Percentiles rank a stretch among this genome's conserved stretches.
Conservation (phyloP, 1,140 invertebrate species). For the Drosophila albomicans region DNA sequence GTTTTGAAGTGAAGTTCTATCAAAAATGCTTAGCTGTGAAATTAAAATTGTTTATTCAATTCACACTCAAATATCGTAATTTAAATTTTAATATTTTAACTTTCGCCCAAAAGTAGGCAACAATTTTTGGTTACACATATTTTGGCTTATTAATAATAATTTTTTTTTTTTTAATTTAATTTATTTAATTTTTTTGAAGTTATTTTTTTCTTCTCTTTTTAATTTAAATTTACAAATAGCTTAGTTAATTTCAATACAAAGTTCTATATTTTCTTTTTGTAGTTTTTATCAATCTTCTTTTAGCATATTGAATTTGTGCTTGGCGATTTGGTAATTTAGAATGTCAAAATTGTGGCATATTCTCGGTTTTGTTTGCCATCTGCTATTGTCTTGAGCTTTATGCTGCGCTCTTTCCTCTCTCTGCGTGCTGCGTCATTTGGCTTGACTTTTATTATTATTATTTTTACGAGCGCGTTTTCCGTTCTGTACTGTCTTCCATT, state of each 20-base stretch:
- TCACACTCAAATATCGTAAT: no score
- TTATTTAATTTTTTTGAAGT: no score
- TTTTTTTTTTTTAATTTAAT: no score
- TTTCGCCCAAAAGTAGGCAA: slow-evolving; percentile 1
- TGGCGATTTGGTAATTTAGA: slow-evolving; percentile 14
- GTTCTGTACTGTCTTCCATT: slow-evolving; percentile 4
- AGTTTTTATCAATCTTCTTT: background rate
- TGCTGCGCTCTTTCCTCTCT: background rate
- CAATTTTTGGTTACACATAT: background rate
- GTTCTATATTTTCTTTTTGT: no score
- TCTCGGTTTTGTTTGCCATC: slow-evolving; percentile 46
- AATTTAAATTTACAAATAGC: no score
- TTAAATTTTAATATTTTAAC: no score
- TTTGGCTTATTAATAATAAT: no score
- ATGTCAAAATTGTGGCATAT: slow-evolving; percentile 19
- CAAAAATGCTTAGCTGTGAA: no score
- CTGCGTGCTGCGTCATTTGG: slow-evolving; percentile 44
- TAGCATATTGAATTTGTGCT: background rate
- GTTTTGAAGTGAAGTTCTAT: no score
- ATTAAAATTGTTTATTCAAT: no score
- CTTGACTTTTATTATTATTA: slow-evolving; percentile 63
- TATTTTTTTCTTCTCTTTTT: no score
- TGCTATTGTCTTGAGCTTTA: slow-evolving; percentile 30
- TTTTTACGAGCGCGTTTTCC: slow-evolving; percentile 57
- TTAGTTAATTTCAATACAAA: no score